Conservation (phyloP, 2,113 vertebrate genomes). For the Trematocara stigmaticum region DNA sequence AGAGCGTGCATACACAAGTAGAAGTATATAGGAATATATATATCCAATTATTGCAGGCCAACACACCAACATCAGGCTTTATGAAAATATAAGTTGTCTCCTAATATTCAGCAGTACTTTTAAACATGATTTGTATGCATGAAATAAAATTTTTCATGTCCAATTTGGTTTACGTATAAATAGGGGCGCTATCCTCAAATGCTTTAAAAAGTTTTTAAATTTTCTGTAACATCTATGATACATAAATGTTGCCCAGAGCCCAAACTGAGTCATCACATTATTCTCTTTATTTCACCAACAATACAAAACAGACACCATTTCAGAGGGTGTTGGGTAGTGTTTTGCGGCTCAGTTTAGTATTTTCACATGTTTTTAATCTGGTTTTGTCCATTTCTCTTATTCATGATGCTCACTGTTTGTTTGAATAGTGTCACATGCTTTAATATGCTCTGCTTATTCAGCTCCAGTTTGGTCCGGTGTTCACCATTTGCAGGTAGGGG, state of each 20-base stretch:
- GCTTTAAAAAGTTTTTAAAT: neutral
- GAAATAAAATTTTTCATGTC: fast-evolving
- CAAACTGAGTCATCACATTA: neutral
- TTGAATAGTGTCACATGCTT: neutral
- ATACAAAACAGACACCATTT: neutral
- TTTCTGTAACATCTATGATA: neutral
- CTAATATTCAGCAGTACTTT: neutral
- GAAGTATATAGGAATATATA: neutral
- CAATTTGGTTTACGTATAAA: neutral
- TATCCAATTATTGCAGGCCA: neutral
- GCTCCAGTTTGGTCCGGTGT: neutral
- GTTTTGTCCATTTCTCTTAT: neutral
- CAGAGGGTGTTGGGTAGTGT: neutral
- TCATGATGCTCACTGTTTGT: neutral
- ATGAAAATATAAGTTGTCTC: neutral
- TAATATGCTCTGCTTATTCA: neutral
- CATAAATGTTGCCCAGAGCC: neutral
- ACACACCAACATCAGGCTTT: neutral
- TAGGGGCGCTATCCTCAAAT: neutral
- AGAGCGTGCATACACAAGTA: neutral
- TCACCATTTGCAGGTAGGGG: neutral
- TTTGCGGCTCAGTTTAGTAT: neutral
- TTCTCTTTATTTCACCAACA: neutral
- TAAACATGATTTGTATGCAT: neutral
- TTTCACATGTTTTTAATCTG: neutral